Evolutionary conservation across 2,797 vertebrate genomes (phyloP).

Genomic region (Sarcophilus harrisii): DNA sequence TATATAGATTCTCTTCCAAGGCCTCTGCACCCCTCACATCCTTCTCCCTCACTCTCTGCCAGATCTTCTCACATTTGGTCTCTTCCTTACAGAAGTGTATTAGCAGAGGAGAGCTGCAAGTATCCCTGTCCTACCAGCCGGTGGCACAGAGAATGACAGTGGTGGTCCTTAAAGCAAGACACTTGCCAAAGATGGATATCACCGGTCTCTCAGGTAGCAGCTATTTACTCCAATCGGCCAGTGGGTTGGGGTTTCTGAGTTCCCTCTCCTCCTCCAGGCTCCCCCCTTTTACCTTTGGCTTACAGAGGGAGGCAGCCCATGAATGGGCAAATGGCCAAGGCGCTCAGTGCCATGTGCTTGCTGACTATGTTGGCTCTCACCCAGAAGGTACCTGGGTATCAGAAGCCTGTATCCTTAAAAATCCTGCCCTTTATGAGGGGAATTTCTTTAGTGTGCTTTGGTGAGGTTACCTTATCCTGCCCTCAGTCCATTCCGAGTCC

Average conservation of each 20-base stretch:
- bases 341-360: too few relatives aligned
- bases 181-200: conserved; percentile 97
- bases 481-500: background rate
- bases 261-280: background rate
- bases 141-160: conserved; percentile 96
- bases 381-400: background rate
- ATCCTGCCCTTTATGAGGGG: background rate
- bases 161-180: conserved; percentile 96
- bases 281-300: background rate
- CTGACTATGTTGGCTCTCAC: background rate
- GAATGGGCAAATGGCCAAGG: background rate
- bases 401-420: background rate
- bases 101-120: conserved; percentile 94
- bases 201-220: conserved; percentile 97
- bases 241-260: background rate
- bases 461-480: background rate
- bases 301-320: background rate
- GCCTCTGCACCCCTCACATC: background rate
- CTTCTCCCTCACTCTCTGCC: background rate
- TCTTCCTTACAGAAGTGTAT: conserved; percentile 88
- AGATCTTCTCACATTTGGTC: conserved; percentile 29
- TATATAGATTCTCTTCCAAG: background rate
- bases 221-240: conserved; percentile 85
- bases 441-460: background rate
- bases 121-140: conserved; percentile 96